Evolutionary conservation across 2,888 invertebrate species (phyloP).

Genomic region (Serrognathus titanus): DNA sequence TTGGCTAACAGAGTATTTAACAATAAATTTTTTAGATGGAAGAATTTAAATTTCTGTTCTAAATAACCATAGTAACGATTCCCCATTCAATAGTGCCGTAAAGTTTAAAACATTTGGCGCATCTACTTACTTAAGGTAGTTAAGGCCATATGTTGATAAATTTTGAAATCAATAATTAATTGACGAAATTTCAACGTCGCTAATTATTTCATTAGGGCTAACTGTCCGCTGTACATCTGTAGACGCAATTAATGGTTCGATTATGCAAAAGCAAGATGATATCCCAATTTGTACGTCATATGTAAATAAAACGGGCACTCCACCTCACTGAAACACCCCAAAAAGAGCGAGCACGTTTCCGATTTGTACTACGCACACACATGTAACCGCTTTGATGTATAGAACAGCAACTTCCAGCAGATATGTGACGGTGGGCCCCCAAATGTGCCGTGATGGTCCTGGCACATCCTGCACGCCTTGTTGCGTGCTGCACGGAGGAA

Average conservation of each 20-base stretch:
- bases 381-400: slow-evolving; percentile 14
- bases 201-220: not conserved
- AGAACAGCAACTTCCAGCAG: slow-evolving; percentile 31
- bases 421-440: slow-evolving; percentile 35
- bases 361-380: not conserved
- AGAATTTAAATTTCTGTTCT: too few species aligned
- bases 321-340: not conserved
- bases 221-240: not conserved
- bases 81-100: too few species aligned
- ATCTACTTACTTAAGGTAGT: too few species aligned
- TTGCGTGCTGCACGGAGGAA: slow-evolving; percentile 44
- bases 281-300: too few species aligned
- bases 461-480: slow-evolving; percentile 42
- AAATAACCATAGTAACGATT: too few species aligned
- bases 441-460: slow-evolving; percentile 43
- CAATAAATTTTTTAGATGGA: too few species aligned
- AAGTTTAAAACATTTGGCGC: too few species aligned
- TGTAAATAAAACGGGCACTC: too few species aligned
- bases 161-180: too few species aligned
- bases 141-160: too few species aligned
- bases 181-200: too few species aligned
- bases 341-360: not conserved
- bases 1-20: too few species aligned
- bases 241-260: not conserved
- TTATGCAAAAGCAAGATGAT: not conserved